phyloP scores from a whole-genome alignment of 2,797 vertebrate species.

The Siniperca scherzeri region DNA sequence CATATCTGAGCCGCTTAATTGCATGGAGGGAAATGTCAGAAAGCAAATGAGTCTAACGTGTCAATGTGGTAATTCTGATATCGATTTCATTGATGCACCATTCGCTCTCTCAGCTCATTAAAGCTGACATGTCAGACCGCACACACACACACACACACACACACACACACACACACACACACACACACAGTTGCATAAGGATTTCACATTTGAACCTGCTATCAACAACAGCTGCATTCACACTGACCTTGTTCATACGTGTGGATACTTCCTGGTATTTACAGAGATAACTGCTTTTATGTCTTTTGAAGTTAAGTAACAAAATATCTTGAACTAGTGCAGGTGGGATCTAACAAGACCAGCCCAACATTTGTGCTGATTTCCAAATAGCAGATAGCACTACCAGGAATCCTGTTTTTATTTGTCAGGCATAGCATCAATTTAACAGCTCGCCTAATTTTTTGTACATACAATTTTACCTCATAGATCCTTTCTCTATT shows the following conservation, averaged over 20 bases:
- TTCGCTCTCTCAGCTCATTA: slow-evolving; percentile 81
- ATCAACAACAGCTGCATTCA: not conserved
- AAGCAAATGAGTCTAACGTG: slow-evolving; percentile 81
- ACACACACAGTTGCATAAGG: not conserved
- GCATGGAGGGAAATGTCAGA: slow-evolving; percentile 82
- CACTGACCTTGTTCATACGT: not conserved
- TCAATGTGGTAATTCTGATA: slow-evolving; percentile 85
- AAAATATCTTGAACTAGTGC: not conserved
- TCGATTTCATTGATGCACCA: slow-evolving; percentile 79
- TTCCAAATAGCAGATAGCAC: not conserved
- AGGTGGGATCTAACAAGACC: not conserved
- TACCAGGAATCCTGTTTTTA: not conserved
- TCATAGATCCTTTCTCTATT: not conserved
- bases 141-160: slow-evolving; percentile 12
- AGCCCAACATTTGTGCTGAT: not conserved
- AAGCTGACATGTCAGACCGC: slow-evolving; percentile 67
- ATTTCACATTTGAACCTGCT: not conserved
- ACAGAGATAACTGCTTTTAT: not conserved
- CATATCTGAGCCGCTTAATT: slow-evolving; percentile 83
- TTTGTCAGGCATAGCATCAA: not conserved
- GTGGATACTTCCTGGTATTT: not conserved
- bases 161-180: slow-evolving; percentile 9
- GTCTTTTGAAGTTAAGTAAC: not conserved
- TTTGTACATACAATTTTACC: not conserved
- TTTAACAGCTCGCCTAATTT: not conserved